Conservation (phyloP, 2,888 invertebrate genomes). For the Timandra comae region DNA sequence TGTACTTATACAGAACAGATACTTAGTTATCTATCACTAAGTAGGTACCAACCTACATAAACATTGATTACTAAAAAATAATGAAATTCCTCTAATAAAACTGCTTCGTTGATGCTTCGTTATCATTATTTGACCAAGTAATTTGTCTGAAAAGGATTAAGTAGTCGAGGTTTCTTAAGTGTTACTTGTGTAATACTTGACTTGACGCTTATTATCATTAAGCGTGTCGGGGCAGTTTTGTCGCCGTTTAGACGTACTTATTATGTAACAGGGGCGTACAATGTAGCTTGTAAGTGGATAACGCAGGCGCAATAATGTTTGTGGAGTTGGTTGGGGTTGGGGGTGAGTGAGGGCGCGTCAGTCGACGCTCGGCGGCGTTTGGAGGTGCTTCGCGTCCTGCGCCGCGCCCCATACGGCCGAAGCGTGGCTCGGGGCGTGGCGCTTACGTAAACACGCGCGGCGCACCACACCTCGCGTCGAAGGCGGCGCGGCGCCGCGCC, state of each 20-base stretch:
- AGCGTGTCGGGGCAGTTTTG: constrained; percentile 27
- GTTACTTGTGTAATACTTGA: too few species aligned
- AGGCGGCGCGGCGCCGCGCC: constrained; percentile 65
- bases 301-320: constrained; percentile 64
- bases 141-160: too few species aligned
- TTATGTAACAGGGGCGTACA: constrained; percentile 62
- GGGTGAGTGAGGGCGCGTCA: constrained; percentile 56
- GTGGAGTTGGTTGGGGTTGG: constrained; percentile 13
- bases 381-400: constrained; percentile 68
- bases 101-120: too few species aligned
- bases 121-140: too few species aligned
- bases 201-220: too few species aligned
- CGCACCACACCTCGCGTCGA: constrained; percentile 42
- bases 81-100: too few species aligned
- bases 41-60: too few species aligned
- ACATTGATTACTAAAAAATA: too few species aligned
- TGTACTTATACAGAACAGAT: too few species aligned
- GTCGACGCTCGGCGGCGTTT: constrained; percentile 73
- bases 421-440: constrained; percentile 77
- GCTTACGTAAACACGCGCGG: constrained; percentile 76
- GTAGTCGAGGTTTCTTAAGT: too few species aligned
- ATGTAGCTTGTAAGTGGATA: constrained; percentile 36
- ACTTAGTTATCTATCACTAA: too few species aligned
- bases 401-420: constrained; percentile 72
- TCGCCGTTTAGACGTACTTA: constrained; percentile 38